Evolutionary conservation across 2,888 invertebrate species (phyloP), one percentile per base, ranked within the genome.

Genomic region (Furcula furcula): DNA sequence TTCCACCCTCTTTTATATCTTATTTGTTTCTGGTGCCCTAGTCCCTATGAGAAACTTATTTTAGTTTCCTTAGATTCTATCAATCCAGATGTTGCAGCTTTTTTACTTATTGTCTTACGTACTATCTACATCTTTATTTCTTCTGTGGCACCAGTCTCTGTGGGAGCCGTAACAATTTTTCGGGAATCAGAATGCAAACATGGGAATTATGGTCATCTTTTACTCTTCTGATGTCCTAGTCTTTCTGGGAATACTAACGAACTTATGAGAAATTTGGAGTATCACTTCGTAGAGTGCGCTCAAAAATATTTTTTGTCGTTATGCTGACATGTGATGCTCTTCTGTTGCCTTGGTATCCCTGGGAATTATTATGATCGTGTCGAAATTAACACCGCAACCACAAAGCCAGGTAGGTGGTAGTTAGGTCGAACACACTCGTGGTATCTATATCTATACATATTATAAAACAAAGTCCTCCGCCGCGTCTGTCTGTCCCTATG

Each of bases 321-420:
- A n/a, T n/a, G n/a, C n/a, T 21, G 9, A 21, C 21, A 9, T 21
- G 4, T 9, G 9, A 4, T 21, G n/a, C 9, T 10, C 10, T 21
- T 10, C 4, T 21, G 21, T 10, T 10, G 21, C 10, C 29, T 18
- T 25, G 26, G 46, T 49, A 40, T n/a, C 25, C 30, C 28, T 43
- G 37, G 31, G 34, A 44, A 44, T 36, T 27, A 28, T 10, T 18
- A 21, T 31, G 11, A 20, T 18, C 12, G 21, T 23, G 18, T 22
- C 9, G 25, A 25, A 27, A 27, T 39, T 20, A n/a, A n/a, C n/a
- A n/a, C n/a, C n/a, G n/a, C n/a, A n/a, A n/a, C n/a, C n/a, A n/a
- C n/a, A n/a, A n/a, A n/a, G n/a, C n/a, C n/a, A n/a, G n/a, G n/a
- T n/a, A n/a, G n/a, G n/a, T n/a, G n/a, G n/a, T n/a, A n/a, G n/a